These are phyloP conservation scores for Oophaga sylvatica DNA, from an alignment of 2,797 vertebrate genomes.

Conservation along the genomic window DNA sequence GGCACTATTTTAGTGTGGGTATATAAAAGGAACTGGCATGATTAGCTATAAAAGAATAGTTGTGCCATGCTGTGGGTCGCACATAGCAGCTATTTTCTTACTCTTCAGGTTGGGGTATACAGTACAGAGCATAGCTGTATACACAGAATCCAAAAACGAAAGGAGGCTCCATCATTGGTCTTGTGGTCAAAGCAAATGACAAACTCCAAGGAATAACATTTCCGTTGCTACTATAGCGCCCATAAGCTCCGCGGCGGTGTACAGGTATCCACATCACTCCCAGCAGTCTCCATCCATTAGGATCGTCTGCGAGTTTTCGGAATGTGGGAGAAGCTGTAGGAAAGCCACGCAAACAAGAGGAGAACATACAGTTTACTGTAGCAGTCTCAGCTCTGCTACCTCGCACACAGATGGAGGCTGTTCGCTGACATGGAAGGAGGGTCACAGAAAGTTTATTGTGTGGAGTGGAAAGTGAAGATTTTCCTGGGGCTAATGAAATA, in stretches of 20 bases:
- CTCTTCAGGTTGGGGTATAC: too few relatives aligned
- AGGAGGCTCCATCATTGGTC: too few relatives aligned
- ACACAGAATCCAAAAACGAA: too few relatives aligned
- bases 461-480: slow-evolving; percentile 28
- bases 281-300: not conserved
- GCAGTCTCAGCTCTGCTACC: slow-evolving; percentile 13
- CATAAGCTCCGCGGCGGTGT: not conserved
- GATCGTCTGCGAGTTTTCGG: not conserved
- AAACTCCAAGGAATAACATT: not conserved
- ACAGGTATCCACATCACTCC: not conserved
- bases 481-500: slow-evolving; percentile 38
- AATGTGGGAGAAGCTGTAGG: not conserved
- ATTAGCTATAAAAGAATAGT: too few relatives aligned
- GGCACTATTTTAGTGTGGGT: too few relatives aligned
- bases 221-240: too few relatives aligned
- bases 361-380: not conserved
- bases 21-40: too few relatives aligned
- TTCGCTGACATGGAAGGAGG: not conserved
- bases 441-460: slow-evolving; percentile 32
- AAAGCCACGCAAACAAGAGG: not conserved
- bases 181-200: not conserved
- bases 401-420: not conserved
- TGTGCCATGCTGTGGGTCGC: too few relatives aligned
- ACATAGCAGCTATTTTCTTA: too few relatives aligned
- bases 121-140: too few relatives aligned